These are phyloP conservation scores for Neotragus pygmaeus DNA, from an alignment of 2,113 vertebrate species.

Conservation along the genomic window DNA sequence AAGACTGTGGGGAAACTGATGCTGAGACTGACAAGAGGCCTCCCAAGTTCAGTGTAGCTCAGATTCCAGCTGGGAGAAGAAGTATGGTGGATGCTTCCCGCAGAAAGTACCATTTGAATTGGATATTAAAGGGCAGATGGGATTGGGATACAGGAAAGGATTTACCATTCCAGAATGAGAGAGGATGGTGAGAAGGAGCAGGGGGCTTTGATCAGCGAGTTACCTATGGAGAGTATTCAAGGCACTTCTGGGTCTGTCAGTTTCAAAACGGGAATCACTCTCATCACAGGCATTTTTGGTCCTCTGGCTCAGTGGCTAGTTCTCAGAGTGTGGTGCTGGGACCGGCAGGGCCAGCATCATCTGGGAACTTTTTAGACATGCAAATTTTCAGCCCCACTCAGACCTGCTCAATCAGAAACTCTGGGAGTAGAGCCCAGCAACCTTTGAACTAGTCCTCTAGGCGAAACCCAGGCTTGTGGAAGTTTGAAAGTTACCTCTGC, in stretches of 20 bases:
- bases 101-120: background rate
- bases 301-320: background rate
- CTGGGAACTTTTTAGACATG: background rate
- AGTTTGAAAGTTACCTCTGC: background rate
- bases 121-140: background rate
- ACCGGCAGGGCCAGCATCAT: too few species aligned
- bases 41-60: background rate
- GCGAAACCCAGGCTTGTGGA: fast-evolving
- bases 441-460: background rate
- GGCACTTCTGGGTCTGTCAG: fast-evolving
- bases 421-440: background rate
- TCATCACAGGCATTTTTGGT: fast-evolving
- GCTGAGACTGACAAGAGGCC: background rate
- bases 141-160: background rate
- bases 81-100: background rate
- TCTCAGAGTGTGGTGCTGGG: background rate
- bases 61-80: background rate
- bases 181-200: background rate
- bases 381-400: background rate
- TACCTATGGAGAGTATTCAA: background rate
- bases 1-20: background rate
- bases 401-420: background rate
- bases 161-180: background rate
- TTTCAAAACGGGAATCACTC: fast-evolving
- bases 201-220: background rate